phyloP scores from a whole-genome alignment of 2,888 invertebrate species.

The Dryobotodes eremita region DNA sequence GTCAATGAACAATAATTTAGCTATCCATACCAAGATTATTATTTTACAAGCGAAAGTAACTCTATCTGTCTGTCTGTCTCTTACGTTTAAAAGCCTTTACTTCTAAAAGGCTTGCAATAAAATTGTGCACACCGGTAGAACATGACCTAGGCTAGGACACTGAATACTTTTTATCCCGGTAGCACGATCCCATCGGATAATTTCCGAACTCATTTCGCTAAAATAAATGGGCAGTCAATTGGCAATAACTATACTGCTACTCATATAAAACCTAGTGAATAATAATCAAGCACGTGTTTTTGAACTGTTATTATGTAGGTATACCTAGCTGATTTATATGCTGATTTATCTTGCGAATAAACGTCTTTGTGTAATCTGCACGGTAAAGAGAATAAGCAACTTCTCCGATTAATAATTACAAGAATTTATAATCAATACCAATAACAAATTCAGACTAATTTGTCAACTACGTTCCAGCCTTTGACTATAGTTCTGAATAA shows the following conservation, averaged over 20 bases:
- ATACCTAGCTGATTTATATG: not conserved
- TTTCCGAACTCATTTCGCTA: not conserved
- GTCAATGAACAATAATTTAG: not conserved
- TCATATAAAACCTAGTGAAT: not conserved
- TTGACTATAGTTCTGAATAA: conserved; percentile 30
- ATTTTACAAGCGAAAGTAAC: not conserved
- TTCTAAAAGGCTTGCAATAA: not conserved
- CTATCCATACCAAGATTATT: not conserved
- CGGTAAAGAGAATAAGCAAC: not conserved
- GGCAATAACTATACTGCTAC: too few species aligned
- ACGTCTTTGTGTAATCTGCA: too few species aligned
- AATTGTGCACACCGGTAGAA: not conserved
- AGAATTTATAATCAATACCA: not conserved
- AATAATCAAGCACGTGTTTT: not conserved
- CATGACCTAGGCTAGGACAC: not conserved
- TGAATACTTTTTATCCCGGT: not conserved
- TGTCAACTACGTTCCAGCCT: not conserved
- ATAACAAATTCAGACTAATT: not conserved
- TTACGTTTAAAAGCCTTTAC: not conserved
- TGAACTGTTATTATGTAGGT: not conserved
- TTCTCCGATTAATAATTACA: not conserved
- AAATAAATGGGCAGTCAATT: too few species aligned
- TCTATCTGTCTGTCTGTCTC: not conserved
- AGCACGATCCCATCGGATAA: not conserved
- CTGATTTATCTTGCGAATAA: not conserved